These are phyloP conservation scores for Cebus imitator DNA, from an alignment of 2,113 vertebrate species.

Conservation along the genomic window DNA sequence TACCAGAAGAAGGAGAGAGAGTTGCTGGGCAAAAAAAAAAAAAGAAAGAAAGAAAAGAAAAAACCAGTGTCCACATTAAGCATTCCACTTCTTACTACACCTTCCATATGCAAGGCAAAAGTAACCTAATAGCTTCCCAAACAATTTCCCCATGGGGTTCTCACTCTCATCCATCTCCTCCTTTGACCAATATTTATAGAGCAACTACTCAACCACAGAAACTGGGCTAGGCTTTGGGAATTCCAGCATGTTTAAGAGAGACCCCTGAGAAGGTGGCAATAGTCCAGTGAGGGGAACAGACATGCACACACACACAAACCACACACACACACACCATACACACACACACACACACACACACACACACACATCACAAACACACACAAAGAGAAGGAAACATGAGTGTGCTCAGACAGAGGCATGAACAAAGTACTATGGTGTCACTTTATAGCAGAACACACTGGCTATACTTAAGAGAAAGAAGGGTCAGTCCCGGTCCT, in stretches of 20 bases:
- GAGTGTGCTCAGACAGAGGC: no score
- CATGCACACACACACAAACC: no score
- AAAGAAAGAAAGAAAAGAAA: not conserved
- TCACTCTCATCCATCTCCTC: not conserved
- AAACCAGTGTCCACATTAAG: not conserved
- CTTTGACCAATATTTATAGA: not conserved
- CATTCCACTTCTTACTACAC: not conserved
- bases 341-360: no score
- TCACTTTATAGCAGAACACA: no score
- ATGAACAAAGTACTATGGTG: accelerated
- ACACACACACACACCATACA: no score
- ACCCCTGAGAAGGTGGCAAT: not conserved
- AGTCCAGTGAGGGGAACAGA: no score
- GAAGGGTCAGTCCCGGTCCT: not conserved
- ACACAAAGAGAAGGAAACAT: not conserved
- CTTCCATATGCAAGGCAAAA: not conserved
- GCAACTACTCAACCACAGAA: not conserved
- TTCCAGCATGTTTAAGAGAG: not conserved
- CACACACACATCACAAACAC: not conserved
- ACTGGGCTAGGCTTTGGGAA: not conserved
- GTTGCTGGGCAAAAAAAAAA: not conserved
- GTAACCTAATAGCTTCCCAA: not conserved
- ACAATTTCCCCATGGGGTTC: not conserved
- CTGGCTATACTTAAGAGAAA: accelerated
- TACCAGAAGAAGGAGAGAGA: conserved; percentile 42